Base-by-base conservation (phyloP, 2,797 vertebrate species). In the Acipenser ruthenus region DNA sequence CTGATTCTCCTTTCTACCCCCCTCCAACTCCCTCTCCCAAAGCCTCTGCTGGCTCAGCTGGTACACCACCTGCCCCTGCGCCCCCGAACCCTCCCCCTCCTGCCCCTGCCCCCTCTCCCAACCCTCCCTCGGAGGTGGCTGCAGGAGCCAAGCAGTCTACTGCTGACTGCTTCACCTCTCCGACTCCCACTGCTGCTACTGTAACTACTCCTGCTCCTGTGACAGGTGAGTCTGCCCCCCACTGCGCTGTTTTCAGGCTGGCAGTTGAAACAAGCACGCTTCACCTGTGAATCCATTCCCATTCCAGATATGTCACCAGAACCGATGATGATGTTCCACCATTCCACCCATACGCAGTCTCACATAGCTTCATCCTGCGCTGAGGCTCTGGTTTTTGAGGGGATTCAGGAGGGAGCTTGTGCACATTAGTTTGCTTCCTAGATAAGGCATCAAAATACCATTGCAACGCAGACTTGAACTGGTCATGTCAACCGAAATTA, bases 161-260 rank as follows among this genome's bases (percentile, higher is more conserved):
- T 76, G 91, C 94, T 78, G 93, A 87, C 83, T 89, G 93, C 72
- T 95, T 95, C 87, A 93, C 92, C 87, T 93, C 95, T 87, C 93
- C 93, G 90, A 86, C 93, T 88, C 87, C 87, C 74, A 87, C 85
- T 6, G 60, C 81, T 6, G 18, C 60, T 18, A 9, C 90, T 87
- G 89, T 90, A 9, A 12, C 60, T 18, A 37, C 90, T 87, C 89
- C 90, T 90, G 78, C 90, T 83, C 82, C 89, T 78, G 78, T 88
- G 72, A 11, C 92, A 95, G 95, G 96, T 98, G 93, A 98, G 95
- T 96, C 75, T 70, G 49, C 75, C 81, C 73, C 51, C 2, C 67
- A 66, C 6, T 56, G 64, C 67, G 4, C 59, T 9, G 50, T 47
- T 13, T 53, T 23, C 65, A 10, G 53, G 53, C n/a, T 55, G 53